Conservation (phyloP, 2,113 vertebrate species). For the Pleuronectes platessa region DNA sequence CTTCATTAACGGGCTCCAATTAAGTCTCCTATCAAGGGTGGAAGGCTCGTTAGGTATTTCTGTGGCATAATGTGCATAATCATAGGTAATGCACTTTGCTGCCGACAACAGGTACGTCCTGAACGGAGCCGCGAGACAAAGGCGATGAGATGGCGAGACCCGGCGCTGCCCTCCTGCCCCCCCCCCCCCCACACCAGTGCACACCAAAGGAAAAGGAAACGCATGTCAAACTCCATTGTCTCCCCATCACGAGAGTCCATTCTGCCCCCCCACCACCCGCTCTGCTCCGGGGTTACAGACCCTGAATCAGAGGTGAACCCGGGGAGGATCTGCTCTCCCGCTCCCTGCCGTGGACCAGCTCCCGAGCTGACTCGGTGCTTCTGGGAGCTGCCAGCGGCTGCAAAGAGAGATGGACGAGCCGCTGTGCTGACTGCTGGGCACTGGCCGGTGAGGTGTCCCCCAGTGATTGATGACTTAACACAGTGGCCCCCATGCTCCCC, state of each 20-base stretch:
- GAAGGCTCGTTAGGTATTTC: slow-evolving; percentile 39
- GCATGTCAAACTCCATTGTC: slow-evolving; percentile 61
- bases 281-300: slow-evolving; percentile 64
- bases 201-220: slow-evolving; percentile 34
- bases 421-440: slow-evolving; percentile 26
- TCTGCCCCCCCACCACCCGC: slow-evolving; percentile 60
- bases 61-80: slow-evolving; percentile 44
- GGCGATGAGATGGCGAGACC: slow-evolving; percentile 9
- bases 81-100: slow-evolving; percentile 45
- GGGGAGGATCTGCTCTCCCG: slow-evolving; percentile 63
- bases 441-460: slow-evolving; percentile 42
- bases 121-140: slow-evolving; percentile 42
- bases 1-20: slow-evolving; percentile 61
- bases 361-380: slow-evolving; percentile 67
- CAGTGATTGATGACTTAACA: slow-evolving; percentile 77
- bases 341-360: slow-evolving; percentile 63
- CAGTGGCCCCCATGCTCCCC: slow-evolving; percentile 25
- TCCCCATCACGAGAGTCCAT: slow-evolving; percentile 28
- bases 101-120: slow-evolving; percentile 28
- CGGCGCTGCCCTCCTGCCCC: slow-evolving; percentile 53
- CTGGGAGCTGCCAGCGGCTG: slow-evolving; percentile 71
- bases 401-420: slow-evolving; percentile 78
- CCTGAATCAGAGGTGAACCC: slow-evolving; percentile 68
- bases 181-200: slow-evolving; percentile 33
- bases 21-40: slow-evolving; percentile 55